Percentiles rank a stretch among this genome's conserved stretches.
Conservation (phyloP, 2,888 invertebrate genomes). For the Leucozona laternaria region DNA sequence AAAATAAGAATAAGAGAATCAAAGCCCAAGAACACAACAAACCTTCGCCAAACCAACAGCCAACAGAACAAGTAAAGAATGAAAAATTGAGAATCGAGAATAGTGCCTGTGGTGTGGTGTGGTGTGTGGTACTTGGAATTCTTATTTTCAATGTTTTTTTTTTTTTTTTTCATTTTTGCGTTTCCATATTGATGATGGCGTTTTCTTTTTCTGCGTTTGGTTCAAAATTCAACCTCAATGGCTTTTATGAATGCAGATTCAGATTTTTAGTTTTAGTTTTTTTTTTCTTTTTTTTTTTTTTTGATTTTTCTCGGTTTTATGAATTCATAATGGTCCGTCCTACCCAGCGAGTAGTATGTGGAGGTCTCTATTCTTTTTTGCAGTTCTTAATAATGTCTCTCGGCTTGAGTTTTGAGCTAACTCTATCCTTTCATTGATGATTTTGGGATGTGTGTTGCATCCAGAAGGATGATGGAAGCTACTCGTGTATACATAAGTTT, state of each 20-base stretch:
- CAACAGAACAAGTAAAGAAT: constrained; percentile 16
- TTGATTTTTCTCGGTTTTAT: constrained; percentile 18
- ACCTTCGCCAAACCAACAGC: constrained; percentile 1
- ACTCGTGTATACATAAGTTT: constrained; percentile 26
- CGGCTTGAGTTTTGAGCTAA: constrained; percentile 45
- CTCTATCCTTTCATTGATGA: constrained; percentile 70
- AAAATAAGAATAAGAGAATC: constrained; percentile 28
- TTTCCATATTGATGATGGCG: constrained; percentile 36
- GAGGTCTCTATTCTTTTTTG: constrained; percentile 37
- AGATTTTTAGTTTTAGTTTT: background rate
- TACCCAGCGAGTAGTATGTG: constrained; percentile 37
- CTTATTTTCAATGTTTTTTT: constrained; percentile 20
- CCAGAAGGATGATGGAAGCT: background rate
- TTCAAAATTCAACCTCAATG: constrained; percentile 19
- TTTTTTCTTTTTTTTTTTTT: constrained; percentile 13
- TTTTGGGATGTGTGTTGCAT: constrained; percentile 3
- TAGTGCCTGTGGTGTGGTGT: constrained; percentile 50
- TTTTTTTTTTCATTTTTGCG: background rate
- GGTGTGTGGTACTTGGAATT: constrained; percentile 47
- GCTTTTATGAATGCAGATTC: constrained; percentile 54
- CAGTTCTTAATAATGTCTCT: background rate
- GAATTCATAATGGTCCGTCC: constrained; percentile 54
- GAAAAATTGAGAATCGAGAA: constrained; percentile 37
- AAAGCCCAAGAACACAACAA: constrained; percentile 28
- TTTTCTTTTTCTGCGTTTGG: constrained; percentile 13